A percentile compares a stretch with the other conserved stretches of the same genome.
phyloP scores from a whole-genome alignment of 1,140 invertebrate species.

The Telenomus remus region DNA sequence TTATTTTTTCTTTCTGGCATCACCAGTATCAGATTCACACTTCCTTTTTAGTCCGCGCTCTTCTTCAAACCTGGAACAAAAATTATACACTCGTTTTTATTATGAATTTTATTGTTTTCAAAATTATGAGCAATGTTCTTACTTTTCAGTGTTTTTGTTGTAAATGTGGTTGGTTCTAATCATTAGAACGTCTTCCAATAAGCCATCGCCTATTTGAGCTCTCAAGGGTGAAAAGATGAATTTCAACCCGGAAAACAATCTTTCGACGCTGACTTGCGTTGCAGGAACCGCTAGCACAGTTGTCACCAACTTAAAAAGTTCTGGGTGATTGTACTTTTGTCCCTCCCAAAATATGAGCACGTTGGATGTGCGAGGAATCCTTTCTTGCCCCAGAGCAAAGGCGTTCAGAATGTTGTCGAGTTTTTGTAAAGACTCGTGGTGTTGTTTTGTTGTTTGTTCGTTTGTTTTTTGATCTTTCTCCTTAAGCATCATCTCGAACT shows the following conservation, averaged over 20 bases:
- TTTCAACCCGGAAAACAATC: slow-evolving; percentile 3
- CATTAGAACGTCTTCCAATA: background rate
- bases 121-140: no score
- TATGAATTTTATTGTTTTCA: no score
- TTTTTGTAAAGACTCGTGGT: background rate
- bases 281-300: background rate
- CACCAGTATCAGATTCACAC: no score
- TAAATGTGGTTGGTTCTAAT: background rate
- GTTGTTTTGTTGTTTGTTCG: background rate
- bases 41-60: no score
- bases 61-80: no score
- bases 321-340: background rate
- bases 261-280: slow-evolving; percentile 5
- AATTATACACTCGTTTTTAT: no score
- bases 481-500: background rate
- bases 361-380: background rate
- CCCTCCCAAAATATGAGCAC: background rate
- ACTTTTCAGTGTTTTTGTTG: no score
- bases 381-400: no score
- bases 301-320: background rate
- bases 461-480: no score
- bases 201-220: background rate
- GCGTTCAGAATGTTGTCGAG: no score
- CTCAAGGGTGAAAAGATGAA: background rate
- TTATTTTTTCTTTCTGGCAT: no score